Conservation (phyloP, 2,797 vertebrate genomes). For the Acipenser ruthenus region DNA sequence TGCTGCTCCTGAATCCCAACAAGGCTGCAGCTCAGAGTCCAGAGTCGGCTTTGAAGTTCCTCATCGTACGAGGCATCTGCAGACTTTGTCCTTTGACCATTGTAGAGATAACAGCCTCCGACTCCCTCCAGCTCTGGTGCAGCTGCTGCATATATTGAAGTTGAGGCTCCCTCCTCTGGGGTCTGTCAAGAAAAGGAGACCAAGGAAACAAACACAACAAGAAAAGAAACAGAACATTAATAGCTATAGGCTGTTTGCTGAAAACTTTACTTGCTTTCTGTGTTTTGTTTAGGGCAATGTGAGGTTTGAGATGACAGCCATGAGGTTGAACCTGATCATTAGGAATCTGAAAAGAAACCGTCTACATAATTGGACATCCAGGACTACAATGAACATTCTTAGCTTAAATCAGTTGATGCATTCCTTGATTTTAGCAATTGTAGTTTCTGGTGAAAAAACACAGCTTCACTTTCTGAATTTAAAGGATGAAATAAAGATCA, state of each 20-base stretch:
- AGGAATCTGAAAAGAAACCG: too few relatives aligned
- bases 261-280: too few relatives aligned
- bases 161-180: conserved; percentile 78
- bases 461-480: neutral
- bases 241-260: too few relatives aligned
- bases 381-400: too few relatives aligned
- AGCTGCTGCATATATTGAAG: conserved; percentile 59
- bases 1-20: conserved; percentile 46
- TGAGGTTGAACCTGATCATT: too few relatives aligned
- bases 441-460: too few relatives aligned
- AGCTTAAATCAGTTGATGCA: too few relatives aligned
- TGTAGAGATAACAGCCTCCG: conserved; percentile 76
- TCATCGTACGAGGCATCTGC: conserved; percentile 55
- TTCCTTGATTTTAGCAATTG: too few relatives aligned
- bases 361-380: neutral
- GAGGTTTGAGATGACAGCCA: too few relatives aligned
- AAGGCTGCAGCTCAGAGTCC: conserved; percentile 71
- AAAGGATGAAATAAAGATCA: neutral
- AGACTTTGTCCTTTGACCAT: conserved; percentile 65
- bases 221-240: neutral
- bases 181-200: conserved; percentile 50
- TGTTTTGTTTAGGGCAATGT: too few relatives aligned
- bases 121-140: conserved; percentile 68
- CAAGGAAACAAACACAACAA: neutral
- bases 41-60: conserved; percentile 66